These are phyloP conservation scores for Zoanthus solanderi DNA, from an alignment of 92 coral and sea anemone species.

Conservation along the genomic window DNA sequence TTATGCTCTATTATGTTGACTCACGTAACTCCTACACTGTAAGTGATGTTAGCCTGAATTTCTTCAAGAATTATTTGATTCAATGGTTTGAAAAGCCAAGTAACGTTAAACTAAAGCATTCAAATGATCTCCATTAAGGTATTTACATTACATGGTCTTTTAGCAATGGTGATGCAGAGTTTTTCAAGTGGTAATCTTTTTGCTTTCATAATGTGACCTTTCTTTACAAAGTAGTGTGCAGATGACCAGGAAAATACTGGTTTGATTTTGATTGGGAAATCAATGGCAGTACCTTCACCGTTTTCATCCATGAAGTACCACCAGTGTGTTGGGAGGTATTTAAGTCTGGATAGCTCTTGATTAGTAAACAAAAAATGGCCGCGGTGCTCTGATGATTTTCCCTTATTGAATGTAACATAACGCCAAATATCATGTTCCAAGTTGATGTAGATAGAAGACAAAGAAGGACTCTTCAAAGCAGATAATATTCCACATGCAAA, in stretches of 20 bases:
- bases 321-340: slow-evolving; percentile 61
- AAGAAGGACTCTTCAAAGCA: slow-evolving; percentile 48
- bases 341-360: slow-evolving; percentile 48
- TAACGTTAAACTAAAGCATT: too few relatives aligned
- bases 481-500: slow-evolving; percentile 49
- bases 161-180: slow-evolving; percentile 32
- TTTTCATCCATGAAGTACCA: slow-evolving; percentile 65
- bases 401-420: slow-evolving; percentile 51
- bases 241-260: slow-evolving; percentile 51
- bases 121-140: too few relatives aligned
- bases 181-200: slow-evolving; percentile 56
- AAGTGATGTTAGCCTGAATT: too few relatives aligned
- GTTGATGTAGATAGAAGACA: slow-evolving; percentile 44
- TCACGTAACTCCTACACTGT: too few relatives aligned
- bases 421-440: slow-evolving; percentile 68
- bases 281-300: slow-evolving; percentile 71
- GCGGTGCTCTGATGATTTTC: slow-evolving; percentile 49
- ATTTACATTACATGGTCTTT: too few relatives aligned
- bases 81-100: too few relatives aligned
- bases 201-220: slow-evolving; percentile 40
- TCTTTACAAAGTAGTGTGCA: not conserved
- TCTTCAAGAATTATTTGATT: too few relatives aligned
- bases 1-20: too few relatives aligned
- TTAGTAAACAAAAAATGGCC: slow-evolving; percentile 51
- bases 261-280: slow-evolving; percentile 54